These are phyloP conservation scores for Colistium nudipinnis DNA, from an alignment of 2,113 vertebrate genomes.

Conservation along the genomic window DNA sequence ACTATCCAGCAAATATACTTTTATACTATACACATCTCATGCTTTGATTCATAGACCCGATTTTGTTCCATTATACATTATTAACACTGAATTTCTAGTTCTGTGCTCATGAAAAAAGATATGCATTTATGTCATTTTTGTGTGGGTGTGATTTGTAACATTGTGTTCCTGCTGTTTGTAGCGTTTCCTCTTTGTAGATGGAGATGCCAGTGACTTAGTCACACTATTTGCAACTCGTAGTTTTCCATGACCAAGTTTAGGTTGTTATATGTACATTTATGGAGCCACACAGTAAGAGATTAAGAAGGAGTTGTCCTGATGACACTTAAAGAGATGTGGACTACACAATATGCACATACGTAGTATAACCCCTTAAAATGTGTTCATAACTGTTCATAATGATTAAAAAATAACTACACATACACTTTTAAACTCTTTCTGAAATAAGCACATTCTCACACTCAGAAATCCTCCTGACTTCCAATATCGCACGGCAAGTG, in stretches of 20 bases:
- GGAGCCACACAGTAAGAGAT: slow-evolving; percentile 11
- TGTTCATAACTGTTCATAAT: neutral
- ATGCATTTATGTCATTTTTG: too few relatives aligned
- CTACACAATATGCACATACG: neutral
- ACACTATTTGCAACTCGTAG: too few relatives aligned
- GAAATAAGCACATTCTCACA: slow-evolving; percentile 7
- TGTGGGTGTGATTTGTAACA: neutral
- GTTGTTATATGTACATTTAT: too few relatives aligned
- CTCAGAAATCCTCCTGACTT: slow-evolving; percentile 22
- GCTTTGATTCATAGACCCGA: too few relatives aligned
- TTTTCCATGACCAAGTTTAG: too few relatives aligned
- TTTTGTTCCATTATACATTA: too few relatives aligned
- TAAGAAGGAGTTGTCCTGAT: slow-evolving; percentile 16
- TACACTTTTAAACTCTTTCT: neutral
- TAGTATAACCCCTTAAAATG: neutral
- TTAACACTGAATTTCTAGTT: too few relatives aligned
- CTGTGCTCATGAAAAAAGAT: too few relatives aligned
- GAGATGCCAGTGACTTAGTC: too few relatives aligned
- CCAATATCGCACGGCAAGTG: slow-evolving; percentile 26
- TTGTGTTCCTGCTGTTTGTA: neutral
- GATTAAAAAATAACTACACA: neutral
- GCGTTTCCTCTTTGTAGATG: too few relatives aligned
- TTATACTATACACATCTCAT: too few relatives aligned
- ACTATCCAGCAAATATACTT: too few relatives aligned
- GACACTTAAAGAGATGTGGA: neutral